phyloP scores from a whole-genome alignment of 2,113 vertebrate species.

The Corythoichthys intestinalis region DNA sequence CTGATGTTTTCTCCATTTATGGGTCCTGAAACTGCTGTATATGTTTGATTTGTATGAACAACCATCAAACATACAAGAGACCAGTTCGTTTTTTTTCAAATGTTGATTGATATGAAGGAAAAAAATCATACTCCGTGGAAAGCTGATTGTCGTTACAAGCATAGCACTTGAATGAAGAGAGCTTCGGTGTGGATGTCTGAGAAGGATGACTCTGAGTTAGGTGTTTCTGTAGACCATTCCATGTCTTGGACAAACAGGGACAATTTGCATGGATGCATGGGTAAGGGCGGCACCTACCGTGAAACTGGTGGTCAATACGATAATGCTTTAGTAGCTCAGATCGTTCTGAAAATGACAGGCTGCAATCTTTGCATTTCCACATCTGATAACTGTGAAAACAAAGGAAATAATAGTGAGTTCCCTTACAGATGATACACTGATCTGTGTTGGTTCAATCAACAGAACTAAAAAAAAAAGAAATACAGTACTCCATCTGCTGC shows the following conservation, averaged over 20 bases:
- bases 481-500: neutral
- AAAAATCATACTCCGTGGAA: neutral
- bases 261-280: neutral
- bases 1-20: neutral
- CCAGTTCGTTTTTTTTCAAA: neutral
- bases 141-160: neutral
- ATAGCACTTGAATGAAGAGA: neutral
- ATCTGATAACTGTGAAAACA: no score
- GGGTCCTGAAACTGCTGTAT: neutral
- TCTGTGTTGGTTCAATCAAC: neutral
- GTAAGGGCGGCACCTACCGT: neutral
- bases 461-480: neutral
- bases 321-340: neutral
- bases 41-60: neutral
- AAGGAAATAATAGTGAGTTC: neutral
- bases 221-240: neutral
- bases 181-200: neutral
- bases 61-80: neutral
- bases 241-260: slow-evolving; percentile 1
- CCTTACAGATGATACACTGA: neutral
- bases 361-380: neutral
- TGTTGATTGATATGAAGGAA: neutral
- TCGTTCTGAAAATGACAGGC: neutral
- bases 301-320: neutral
- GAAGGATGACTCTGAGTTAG: neutral